Conservation (phyloP, 2,797 vertebrate species). For the Chelonia mydas region DNA sequence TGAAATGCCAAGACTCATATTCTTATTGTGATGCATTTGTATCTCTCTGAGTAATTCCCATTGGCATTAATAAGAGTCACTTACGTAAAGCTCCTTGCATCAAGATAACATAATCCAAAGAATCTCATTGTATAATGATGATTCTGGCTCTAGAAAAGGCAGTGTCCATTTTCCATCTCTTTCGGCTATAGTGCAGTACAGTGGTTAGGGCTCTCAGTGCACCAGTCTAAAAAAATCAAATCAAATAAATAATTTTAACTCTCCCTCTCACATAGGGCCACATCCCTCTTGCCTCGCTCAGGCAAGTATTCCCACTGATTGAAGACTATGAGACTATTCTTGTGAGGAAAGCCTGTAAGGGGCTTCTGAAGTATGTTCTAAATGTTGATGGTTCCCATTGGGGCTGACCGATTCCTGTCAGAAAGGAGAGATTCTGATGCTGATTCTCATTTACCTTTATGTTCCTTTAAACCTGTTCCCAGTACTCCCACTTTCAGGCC, state of each 20-base stretch:
- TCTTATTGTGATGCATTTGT: slow-evolving; percentile 55
- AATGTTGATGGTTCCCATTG: neutral
- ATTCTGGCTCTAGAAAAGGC: neutral
- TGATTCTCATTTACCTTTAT: slow-evolving; percentile 33
- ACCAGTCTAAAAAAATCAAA: neutral
- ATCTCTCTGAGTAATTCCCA: slow-evolving; percentile 53
- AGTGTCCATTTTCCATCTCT: neutral
- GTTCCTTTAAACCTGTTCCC: neutral
- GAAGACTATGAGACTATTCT: neutral
- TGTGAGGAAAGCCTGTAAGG: neutral
- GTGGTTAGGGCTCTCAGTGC: neutral
- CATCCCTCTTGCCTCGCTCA: neutral
- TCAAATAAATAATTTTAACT: neutral
- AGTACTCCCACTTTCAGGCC: neutral
- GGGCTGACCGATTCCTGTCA: slow-evolving; percentile 1
- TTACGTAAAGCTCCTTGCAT: slow-evolving; percentile 54
- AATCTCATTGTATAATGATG: neutral
- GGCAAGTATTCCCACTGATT: neutral
- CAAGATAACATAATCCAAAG: neutral
- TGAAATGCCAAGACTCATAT: slow-evolving; percentile 52
- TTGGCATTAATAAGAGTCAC: slow-evolving; percentile 47
- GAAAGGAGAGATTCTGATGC: neutral
- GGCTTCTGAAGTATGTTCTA: neutral
- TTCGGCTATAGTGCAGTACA: neutral
- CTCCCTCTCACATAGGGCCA: fast-evolving